Conservation (phyloP, 2,888 invertebrate genomes). For the Spicauda simplicius region DNA sequence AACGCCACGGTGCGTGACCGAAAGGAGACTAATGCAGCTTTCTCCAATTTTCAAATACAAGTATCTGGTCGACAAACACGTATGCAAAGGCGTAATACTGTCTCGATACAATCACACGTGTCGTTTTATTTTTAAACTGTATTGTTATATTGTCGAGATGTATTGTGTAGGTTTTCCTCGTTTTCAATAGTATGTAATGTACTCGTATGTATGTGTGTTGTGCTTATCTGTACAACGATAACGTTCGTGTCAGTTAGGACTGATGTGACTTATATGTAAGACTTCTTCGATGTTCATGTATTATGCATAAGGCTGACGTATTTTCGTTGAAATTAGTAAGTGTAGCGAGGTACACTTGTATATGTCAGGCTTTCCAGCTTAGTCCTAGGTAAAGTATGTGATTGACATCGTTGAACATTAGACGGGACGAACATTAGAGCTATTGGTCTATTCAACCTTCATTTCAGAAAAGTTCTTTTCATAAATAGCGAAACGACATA, state of each 20-base stretch:
- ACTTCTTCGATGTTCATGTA: no score
- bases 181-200: neutral
- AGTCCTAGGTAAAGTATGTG: no score
- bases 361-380: no score
- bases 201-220: conserved; percentile 1
- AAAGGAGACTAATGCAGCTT: neutral
- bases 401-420: no score
- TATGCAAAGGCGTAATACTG: neutral
- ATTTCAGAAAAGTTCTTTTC: neutral
- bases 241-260: neutral
- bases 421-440: neutral
- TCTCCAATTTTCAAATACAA: neutral
- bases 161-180: no score
- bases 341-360: no score
- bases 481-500: neutral
- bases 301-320: no score
- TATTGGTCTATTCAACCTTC: neutral
- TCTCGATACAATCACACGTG: neutral
- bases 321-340: no score
- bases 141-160: neutral
- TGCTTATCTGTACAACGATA: conserved; percentile 12
- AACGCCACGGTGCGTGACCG: neutral
- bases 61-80: neutral
- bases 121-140: neutral
- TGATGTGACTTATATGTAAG: no score